phyloP scores from a whole-genome alignment of 2,113 vertebrate species.

The Melanerpes formicivorus region DNA sequence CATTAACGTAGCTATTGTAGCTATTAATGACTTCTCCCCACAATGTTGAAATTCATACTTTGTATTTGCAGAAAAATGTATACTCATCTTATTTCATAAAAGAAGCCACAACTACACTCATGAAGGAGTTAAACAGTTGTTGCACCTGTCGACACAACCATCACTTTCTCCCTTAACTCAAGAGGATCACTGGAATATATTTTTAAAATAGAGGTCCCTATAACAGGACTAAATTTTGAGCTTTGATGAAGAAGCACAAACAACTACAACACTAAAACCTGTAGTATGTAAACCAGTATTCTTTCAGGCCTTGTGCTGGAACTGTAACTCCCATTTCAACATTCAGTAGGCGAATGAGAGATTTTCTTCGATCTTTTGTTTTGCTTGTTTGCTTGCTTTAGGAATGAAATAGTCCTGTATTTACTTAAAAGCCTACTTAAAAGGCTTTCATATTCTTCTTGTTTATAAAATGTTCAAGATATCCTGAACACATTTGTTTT shows the following conservation, averaged over 20 bases:
- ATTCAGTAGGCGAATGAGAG: neutral
- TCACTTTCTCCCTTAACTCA: neutral
- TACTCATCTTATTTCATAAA: neutral
- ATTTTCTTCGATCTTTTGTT: neutral
- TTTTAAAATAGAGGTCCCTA: neutral
- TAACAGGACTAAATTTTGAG: neutral
- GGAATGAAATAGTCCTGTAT: neutral
- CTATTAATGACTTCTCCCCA: neutral
- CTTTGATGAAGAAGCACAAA: neutral
- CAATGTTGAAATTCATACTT: neutral
- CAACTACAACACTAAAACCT: neutral
- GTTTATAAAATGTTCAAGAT: neutral
- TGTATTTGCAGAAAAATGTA: neutral
- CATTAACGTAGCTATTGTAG: neutral
- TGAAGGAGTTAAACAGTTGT: neutral
- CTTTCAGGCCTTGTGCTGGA: neutral
- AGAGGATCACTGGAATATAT: neutral
- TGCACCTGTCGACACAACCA: neutral
- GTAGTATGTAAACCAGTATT: neutral
- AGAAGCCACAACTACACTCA: neutral
- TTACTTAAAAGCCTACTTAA: neutral
- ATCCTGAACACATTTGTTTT: neutral
- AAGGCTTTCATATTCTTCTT: neutral
- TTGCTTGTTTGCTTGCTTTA: neutral
- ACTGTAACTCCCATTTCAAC: neutral